Evolutionary conservation across 2,888 invertebrate species (phyloP).

Genomic region (Erpobdella octoculata): DNA sequence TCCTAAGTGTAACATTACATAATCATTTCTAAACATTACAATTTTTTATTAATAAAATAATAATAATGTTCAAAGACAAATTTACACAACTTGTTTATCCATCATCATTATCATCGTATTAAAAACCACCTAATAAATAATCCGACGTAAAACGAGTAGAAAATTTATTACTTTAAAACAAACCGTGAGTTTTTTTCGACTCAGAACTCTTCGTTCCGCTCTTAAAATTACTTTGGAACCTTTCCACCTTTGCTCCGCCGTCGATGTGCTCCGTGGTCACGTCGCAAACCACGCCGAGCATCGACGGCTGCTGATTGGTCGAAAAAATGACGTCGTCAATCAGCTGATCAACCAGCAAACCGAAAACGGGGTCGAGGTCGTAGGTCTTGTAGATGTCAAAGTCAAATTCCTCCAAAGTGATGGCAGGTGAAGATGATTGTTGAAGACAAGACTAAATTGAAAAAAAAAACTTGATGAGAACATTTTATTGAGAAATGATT

Average conservation of each 20-base stretch:
- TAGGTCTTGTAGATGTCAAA: neutral
- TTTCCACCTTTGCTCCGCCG: neutral
- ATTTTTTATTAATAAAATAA: no score
- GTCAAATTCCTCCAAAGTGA: neutral
- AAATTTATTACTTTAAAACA: no score
- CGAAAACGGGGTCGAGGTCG: neutral
- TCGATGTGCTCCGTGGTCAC: constrained; percentile 45
- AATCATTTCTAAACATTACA: no score
- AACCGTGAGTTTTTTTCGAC: no score
- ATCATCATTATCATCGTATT: neutral
- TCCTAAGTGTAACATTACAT: no score
- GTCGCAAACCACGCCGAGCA: constrained; percentile 48
- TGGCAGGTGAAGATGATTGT: neutral
- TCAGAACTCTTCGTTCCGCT: no score
- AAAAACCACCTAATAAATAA: neutral
- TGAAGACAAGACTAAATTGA: neutral
- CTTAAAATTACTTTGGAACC: no score
- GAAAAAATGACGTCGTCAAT: constrained; percentile 50
- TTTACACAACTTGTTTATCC: no score
- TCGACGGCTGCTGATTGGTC: constrained; percentile 46
- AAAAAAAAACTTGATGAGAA: neutral
- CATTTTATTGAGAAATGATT: neutral
- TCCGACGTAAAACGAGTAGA: neutral
- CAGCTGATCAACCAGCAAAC: constrained; percentile 43
- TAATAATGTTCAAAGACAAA: no score